Base-by-base conservation (phyloP, 2,797 vertebrate genomes). In the Acridotheres tristis region DNA sequence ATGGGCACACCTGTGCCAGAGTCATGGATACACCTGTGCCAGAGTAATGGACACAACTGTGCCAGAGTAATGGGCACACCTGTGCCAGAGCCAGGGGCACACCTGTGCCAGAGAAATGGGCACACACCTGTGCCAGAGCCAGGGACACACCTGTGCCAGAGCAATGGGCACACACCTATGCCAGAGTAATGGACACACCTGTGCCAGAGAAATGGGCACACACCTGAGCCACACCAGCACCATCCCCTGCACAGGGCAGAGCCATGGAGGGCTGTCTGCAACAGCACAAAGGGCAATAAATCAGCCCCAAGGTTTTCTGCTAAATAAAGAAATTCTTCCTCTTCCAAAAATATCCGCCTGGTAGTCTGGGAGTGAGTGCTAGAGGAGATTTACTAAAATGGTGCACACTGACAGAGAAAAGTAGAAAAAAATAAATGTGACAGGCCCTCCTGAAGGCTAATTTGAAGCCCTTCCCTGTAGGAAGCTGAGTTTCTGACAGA, bases 381-480 rank as follows among this genome's bases (percentile, higher is more conserved):
- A 17, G 55, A 72, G 63, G 55, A 90, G 42, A 79, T 88, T 61
- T 47, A 67, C 83, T 86, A 32, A 85, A 95, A 79, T 8, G 13
- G 27, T 29, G n/a, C 25, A 13, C 5, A 8, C 16, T 26, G 8
- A 22, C 63, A 72, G 40, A 43, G 42, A 72, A 51, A 66, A 53
- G 18, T 2, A 11, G 34, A 38, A 50, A 48, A 16, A 22, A 13
- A 7, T 13, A 7, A 45, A 78, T 45, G 21, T 89, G 89, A 65
- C 77, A 93, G 80, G 65, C 69, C 23, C 16, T 55, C 75, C 81
- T 85, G 79, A 91, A 94, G 78, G 89, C 65, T 72, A 13, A 74
- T 94, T 83, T 81, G 90, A 68, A 96, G 81, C 85, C 90, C 91
- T 95, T 79, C 66, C 62, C 88, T 67, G 34, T 3, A 88, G 85